Percentiles rank a stretch among this genome's conserved stretches.
These are phyloP conservation scores for Scotopteryx bipunctaria DNA, from an alignment of 2,888 invertebrate genomes.

Conservation along the genomic window DNA sequence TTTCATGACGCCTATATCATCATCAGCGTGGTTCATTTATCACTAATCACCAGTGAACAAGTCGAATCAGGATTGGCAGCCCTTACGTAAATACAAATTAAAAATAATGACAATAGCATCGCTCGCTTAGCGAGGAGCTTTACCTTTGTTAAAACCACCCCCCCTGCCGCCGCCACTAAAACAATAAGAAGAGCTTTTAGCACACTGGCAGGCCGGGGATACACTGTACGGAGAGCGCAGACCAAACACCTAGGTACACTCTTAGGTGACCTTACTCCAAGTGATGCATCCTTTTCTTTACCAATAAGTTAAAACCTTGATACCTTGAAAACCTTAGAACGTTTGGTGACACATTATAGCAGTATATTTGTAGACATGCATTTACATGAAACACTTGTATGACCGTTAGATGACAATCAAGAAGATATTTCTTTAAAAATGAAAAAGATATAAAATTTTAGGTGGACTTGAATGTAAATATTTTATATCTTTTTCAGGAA, in stretches of 20 bases:
- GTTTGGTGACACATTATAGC: constrained; percentile 61
- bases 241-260: constrained; percentile 78
- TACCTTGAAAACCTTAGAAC: constrained; percentile 80
- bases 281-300: constrained; percentile 84
- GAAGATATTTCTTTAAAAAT: constrained; percentile 17
- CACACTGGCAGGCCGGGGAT: constrained; percentile 85
- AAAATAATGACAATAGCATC: constrained; percentile 88
- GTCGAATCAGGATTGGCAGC: constrained; percentile 74
- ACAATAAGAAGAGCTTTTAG: constrained; percentile 92
- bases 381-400: constrained; percentile 38
- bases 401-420: constrained; percentile 17
- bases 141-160: constrained; percentile 99
- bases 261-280: constrained; percentile 76
- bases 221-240: constrained; percentile 82
- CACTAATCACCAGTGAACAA: constrained; percentile 42
- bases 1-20: constrained; percentile 16
- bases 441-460: constrained; percentile 24
- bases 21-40: constrained; percentile 49
- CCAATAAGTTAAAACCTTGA: constrained; percentile 77
- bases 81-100: constrained; percentile 75
- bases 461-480: background rate
- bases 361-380: constrained; percentile 58
- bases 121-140: constrained; percentile 90
- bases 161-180: constrained; percentile 97
- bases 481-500: constrained; percentile 22